Conservation (phyloP, 2,113 vertebrate species). For the Fulica atra region DNA sequence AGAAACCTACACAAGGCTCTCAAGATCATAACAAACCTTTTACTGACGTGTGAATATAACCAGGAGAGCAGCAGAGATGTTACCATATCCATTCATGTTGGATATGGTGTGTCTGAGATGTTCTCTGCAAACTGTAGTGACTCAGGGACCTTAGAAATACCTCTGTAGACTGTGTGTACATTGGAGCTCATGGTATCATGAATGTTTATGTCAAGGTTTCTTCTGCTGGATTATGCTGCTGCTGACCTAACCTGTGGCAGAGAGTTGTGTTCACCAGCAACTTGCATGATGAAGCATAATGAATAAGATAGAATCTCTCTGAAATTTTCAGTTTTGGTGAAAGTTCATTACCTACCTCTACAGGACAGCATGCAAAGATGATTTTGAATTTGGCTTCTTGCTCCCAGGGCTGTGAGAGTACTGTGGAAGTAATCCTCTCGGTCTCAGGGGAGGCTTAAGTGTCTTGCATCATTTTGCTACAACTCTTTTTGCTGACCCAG, state of each 20-base stretch:
- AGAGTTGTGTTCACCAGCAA: not conserved
- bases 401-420: not conserved
- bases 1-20: not conserved
- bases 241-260: not conserved
- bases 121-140: not conserved
- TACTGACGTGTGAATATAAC: not conserved
- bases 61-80: not conserved
- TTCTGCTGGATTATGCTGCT: not conserved
- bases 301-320: not conserved
- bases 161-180: not conserved
- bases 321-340: not conserved
- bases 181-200: not conserved
- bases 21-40: not conserved
- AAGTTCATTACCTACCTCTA: not conserved
- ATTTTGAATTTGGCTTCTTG: slow-evolving; percentile 18
- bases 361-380: not conserved
- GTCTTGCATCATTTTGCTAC: slow-evolving; percentile 38
- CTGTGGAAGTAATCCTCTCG: slow-evolving; percentile 23
- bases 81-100: not conserved
- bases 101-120: not conserved
- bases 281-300: not conserved
- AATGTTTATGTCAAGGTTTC: not conserved
- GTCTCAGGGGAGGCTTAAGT: slow-evolving; percentile 21
- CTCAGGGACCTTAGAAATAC: not conserved
- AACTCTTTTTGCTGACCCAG: slow-evolving; percentile 44